Conservation (phyloP, 2,888 invertebrate genomes). For the Scaptodrosophila latifasciaeformis region DNA sequence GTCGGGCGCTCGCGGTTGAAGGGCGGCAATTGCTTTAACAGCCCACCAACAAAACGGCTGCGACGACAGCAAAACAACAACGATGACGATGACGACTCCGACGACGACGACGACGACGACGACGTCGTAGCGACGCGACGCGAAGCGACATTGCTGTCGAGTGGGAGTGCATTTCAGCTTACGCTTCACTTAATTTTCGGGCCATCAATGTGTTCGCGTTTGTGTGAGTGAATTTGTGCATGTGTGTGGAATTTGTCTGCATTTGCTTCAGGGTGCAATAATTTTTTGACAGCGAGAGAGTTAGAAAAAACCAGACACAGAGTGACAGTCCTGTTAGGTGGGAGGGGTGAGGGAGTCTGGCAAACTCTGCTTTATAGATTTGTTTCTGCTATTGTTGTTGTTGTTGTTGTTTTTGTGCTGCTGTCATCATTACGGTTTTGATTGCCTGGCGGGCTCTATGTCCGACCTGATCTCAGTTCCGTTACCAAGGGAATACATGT, state of each 20-base stretch:
- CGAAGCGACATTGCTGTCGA: conserved; percentile 38
- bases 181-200: conserved; percentile 67
- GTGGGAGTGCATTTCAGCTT: conserved; percentile 70
- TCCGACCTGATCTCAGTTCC: too few species aligned
- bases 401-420: too few species aligned
- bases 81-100: background rate
- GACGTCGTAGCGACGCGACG: too few species aligned
- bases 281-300: conserved; percentile 45
- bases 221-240: conserved; percentile 18
- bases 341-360: too few species aligned
- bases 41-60: conserved; percentile 1
- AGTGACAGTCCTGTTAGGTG: too few species aligned
- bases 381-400: too few species aligned
- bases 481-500: too few species aligned
- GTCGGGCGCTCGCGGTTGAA: conserved; percentile 46
- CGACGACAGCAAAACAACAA: background rate
- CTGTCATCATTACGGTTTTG: too few species aligned
- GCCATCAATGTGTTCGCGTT: conserved; percentile 47
- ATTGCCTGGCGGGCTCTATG: too few species aligned
- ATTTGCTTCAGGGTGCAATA: conserved; percentile 65
- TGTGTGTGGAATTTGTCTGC: conserved; percentile 31
- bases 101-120: background rate
- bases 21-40: conserved; percentile 13
- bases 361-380: too few species aligned
- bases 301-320: too few species aligned